Evolutionary conservation across 2,888 invertebrate genomes (phyloP), one percentile per base, ranked within the genome.

Genomic region (Leptopilina drosophilae): DNA sequence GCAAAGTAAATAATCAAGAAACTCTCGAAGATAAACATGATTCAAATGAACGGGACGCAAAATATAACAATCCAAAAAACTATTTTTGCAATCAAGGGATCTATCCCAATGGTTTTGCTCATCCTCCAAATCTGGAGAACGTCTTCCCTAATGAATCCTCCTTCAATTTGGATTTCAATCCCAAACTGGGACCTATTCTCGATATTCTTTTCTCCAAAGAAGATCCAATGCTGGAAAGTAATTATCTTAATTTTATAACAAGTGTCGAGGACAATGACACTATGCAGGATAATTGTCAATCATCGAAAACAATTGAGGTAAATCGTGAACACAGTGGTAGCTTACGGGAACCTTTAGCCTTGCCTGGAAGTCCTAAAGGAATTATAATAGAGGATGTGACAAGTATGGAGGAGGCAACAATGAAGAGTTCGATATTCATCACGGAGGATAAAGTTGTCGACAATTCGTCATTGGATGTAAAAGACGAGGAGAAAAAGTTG

Each of bases 341-440:
- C 76, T 15, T 82, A n/a, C 81, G 84, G 49, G 87, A 89, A 77
- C 86, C 87, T 7, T 56, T 87, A 42, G 87, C 87, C 2, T 59
- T 86, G 14, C 82, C 87, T 15, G 84, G 81, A 5, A 79, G 81
- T 15, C 82, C 87, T 9, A 83, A 82, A 14, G 86, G 88, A n/a
- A 78, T 90, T 5, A 78, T 90, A 11, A 91, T 91, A 79, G 90
- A 91, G 77, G 91, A 91, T 76, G 82, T 91, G n/a, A 85, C 86
- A 56, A 85, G 81, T 33, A 78, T 84, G 11, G 86, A 85, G 12
- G 84, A 82, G 12, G 15, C 49, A 20, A 46, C 11, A 49, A 11
- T 67, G 14, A 15, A 5, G 53, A 20, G 69, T 20, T 20, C 12
- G 11, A 26, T 62, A 8, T 62, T 20, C 15, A 15, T 53, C 11